Percentiles rank a stretch among this genome's conserved stretches.
phyloP scores from a whole-genome alignment of 35 echinoderm and acorn worm genomes.

The Nesometra sesokonis region DNA sequence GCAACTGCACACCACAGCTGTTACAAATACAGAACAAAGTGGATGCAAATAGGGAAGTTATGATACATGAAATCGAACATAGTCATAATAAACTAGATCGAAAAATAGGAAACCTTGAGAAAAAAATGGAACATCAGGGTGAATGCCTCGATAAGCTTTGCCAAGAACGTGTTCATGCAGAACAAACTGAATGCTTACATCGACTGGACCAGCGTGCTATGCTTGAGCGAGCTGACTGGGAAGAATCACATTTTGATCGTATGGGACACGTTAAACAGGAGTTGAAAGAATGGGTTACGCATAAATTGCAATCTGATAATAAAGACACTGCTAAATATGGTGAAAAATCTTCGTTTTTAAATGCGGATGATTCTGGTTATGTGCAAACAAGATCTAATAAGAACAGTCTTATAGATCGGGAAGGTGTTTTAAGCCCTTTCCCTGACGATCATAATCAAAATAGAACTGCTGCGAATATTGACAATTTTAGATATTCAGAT shows the following conservation, averaged over 20 bases:
- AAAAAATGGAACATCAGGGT: constrained; percentile 74
- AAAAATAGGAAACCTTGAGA: constrained; percentile 60
- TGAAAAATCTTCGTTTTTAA: neutral
- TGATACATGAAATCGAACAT: constrained; percentile 84
- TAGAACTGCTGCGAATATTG: neutral
- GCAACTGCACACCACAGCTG: constrained; percentile 77
- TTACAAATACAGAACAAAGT: constrained; percentile 84
- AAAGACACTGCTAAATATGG: neutral
- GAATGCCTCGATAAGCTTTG: constrained; percentile 78
- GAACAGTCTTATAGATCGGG: neutral
- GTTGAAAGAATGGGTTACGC: constrained; percentile 61
- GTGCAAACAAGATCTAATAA: neutral
- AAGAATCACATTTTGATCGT: constrained; percentile 50
- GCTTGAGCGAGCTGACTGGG: constrained; percentile 58
- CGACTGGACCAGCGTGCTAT: constrained; percentile 58
- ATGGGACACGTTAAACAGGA: constrained; percentile 38
- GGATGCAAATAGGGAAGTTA: constrained; percentile 89
- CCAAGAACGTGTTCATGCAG: constrained; percentile 62
- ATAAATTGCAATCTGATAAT: constrained; percentile 31
- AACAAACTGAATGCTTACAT: constrained; percentile 78
- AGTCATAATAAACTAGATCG: constrained; percentile 67
- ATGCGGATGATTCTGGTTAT: neutral
- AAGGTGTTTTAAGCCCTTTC: neutral
- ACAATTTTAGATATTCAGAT: neutral
- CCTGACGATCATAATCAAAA: neutral